Evolutionary conservation across 2,113 vertebrate species (phyloP).

Genomic region (Cyanoderma ruficeps): DNA sequence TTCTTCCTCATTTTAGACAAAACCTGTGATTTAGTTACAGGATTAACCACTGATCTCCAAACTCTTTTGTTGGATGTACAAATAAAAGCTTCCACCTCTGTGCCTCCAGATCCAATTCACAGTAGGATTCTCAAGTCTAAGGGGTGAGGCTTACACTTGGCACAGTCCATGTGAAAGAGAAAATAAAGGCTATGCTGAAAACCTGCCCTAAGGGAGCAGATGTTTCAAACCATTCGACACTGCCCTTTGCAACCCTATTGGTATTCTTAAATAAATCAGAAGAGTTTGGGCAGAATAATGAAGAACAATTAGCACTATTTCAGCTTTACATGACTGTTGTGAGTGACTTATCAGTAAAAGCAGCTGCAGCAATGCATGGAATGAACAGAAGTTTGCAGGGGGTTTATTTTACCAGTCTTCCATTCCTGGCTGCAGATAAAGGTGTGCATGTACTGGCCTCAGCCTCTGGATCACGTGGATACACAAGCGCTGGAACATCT

Average conservation of each 20-base stretch:
- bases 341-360: neutral
- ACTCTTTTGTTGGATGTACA: neutral
- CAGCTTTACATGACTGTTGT: neutral
- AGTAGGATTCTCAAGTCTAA: neutral
- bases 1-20: neutral
- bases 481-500: constrained; percentile 99
- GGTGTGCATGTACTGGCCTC: constrained; percentile 94
- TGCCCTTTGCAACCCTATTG: neutral
- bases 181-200: neutral
- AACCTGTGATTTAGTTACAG: neutral
- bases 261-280: neutral
- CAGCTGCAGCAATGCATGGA: neutral
- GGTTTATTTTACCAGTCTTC: constrained; percentile 88
- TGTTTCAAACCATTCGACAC: neutral
- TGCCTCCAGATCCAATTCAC: neutral
- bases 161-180: neutral
- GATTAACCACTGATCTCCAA: neutral
- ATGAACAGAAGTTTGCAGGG: neutral
- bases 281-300: neutral
- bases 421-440: constrained; percentile 97
- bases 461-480: constrained; percentile 98
- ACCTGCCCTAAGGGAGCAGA: neutral
- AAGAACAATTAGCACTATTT: neutral
- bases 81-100: neutral
- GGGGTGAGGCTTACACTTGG: neutral